Percentiles rank a stretch among this genome's conserved stretches.
phyloP scores from a whole-genome alignment of 2,797 vertebrate species.

The Rhinichthys osculus region DNA sequence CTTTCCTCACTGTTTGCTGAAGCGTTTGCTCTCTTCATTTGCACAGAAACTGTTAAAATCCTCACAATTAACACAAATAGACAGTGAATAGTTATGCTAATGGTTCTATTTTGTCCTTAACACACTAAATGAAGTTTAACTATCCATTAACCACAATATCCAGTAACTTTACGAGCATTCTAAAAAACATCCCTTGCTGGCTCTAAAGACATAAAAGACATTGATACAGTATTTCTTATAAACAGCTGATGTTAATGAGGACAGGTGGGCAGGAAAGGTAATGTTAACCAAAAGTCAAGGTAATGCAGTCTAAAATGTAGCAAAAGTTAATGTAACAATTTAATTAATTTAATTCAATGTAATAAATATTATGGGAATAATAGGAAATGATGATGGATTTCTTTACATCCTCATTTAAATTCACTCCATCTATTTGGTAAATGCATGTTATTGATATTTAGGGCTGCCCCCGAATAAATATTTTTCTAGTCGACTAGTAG shows the following conservation, averaged over 20 bases:
- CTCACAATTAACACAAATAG: not conserved
- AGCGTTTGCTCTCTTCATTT: constrained; percentile 6
- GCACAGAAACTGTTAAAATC: not conserved
- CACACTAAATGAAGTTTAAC: not conserved
- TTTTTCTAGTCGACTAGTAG: not conserved
- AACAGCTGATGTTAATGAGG: not conserved
- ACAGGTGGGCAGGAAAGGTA: not conserved
- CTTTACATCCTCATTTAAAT: not conserved
- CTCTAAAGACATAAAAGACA: constrained; percentile 22
- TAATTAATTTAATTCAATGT: not conserved
- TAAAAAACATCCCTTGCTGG: constrained; percentile 1
- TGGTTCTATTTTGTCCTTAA: not conserved
- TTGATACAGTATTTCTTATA: not conserved
- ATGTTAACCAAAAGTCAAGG: not conserved
- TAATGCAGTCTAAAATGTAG: not conserved
- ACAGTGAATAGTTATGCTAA: not conserved
- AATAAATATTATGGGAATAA: not conserved
- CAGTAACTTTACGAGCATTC: not conserved
- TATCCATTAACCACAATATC: not conserved
- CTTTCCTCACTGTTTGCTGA: constrained; percentile 7
- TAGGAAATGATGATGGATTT: not conserved
- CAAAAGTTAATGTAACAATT: not conserved
- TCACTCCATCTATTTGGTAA: not conserved
- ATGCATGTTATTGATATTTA: not conserved
- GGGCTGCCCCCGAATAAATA: not conserved